Percentiles rank a stretch among this genome's conserved stretches.
phyloP scores from a whole-genome alignment of 64 coral and sea anemone genomes.

The Acropora yongei region DNA sequence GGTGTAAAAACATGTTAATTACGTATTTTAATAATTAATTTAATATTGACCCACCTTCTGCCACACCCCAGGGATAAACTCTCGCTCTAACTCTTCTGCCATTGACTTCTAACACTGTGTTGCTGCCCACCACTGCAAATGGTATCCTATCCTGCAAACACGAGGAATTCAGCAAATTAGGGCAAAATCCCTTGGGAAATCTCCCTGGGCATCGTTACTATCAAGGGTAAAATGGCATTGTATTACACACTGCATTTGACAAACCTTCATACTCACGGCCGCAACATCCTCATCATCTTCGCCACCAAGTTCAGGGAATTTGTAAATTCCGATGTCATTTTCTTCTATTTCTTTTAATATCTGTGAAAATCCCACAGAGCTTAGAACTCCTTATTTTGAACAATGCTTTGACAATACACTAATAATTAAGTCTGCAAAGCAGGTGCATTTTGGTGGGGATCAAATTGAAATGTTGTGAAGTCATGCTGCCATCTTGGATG shows the following conservation, averaged over 20 bases:
- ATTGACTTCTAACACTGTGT: constrained; percentile 97
- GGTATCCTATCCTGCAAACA: constrained; percentile 93
- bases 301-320: constrained; percentile 88
- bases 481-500: no score
- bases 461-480: no score
- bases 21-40: background rate
- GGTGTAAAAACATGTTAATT: no score
- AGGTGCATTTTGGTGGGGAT: no score
- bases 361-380: constrained; percentile 13
- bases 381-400: background rate
- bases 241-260: background rate
- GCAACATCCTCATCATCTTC: constrained; percentile 94
- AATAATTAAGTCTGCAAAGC: no score
- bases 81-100: constrained; percentile 92
- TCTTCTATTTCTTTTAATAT: constrained; percentile 97
- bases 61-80: constrained; percentile 98
- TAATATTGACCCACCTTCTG: constrained; percentile 75
- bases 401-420: no score
- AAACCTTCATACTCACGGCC: constrained; percentile 88
- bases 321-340: constrained; percentile 98
- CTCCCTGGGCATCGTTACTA: background rate
- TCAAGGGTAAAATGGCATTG: background rate
- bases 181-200: background rate
- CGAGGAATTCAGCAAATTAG: no score
- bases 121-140: constrained; percentile 98